Evolutionary conservation across 2,113 vertebrate genomes (phyloP), one percentile per base, ranked within the genome.

Genomic region (Laticauda colubrina): DNA sequence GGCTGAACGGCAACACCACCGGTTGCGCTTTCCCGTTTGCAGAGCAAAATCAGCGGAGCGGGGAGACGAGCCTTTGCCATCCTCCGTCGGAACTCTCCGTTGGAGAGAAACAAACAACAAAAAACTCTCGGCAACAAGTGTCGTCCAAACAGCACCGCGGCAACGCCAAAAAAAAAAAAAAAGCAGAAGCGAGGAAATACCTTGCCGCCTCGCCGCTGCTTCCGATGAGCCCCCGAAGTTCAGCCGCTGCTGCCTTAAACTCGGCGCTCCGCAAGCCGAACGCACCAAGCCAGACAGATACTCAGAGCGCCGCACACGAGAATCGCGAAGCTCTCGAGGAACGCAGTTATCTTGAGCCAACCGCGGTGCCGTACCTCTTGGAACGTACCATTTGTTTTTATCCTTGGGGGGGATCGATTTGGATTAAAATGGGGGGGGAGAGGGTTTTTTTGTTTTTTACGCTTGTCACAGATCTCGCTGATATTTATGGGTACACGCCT

Each of bases 11-110:
- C 93, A 59, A 39, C 53, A 8, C 92, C 93, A 96, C 96, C 95
- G 91, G 96, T 96, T 96, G 96, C 95, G 88, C 93, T 93, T 92
- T 93, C 92, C 93, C 89, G n/a, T 61, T 61, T 3, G 18, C 93
- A 5, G 90, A 94, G 89, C 94, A 51, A 51, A 23, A 89, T 1
- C 89, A 39, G 51, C 24, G 11, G 26, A 12, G 29, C 15, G 51
- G 26, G 26, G 12, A 2, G 51, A 14, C 3, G 59, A 7, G 59
- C 48, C 64, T 61, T 10, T 0, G 34, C 1, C 2, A 21, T n/a
- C 90, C 0, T 0, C 23, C 39, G 1, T 1, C 29, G 29, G 10
- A 92, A 61, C 92, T 90, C 89, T 59, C 85, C 45, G 39, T 61
- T 48, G 53, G 20, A 61, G 48, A 9, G 9, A 51, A 51, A 9